Evolutionary conservation across 2,113 vertebrate species (phyloP), one percentile per base, ranked within the genome.

Genomic region (Entelurus aequoreus): DNA sequence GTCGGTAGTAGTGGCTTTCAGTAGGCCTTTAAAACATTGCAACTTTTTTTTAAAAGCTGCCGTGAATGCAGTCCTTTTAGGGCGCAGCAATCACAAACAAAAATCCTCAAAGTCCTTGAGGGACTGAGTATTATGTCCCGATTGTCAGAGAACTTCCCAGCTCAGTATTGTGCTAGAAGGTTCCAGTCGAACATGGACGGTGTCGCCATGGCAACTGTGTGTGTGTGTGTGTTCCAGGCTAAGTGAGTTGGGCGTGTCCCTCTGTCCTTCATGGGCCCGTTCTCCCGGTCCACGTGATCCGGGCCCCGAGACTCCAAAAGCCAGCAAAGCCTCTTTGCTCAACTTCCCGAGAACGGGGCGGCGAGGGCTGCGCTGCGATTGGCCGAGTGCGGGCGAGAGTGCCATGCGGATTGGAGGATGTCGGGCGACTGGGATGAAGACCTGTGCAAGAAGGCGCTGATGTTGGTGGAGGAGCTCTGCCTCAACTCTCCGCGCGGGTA

Each of bases 401-500:
- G 90, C 87, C 52, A 92, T 92, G 90, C 90, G 62, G 89, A 92
- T 92, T 88, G 90, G 90, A 90, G 84, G 90, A 96, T 95, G 94
- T 95, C 94, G 58, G 94, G 93, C 65, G 94, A 95, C 89, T 94
- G 93, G 66, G 94, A 96, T 84, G 94, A 96, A 86, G 93, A 94
- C 73, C 74, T 94, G 82, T 94, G 94, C 81, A 93, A 92, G 77
- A 92, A 90, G 85, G 93, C 92, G 11, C 86, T 94, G 82, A 83
- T 89, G 82, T 63, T 96, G 77, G 91, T 94, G 83, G 91, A 93
- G 13, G 93, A 95, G 75, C 90, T 96, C 71, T 96, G 94, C 79
- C 92, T 92, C n/a, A 84, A 88, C 79, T 88, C 85, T 1, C 78
- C 77, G 0, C 78, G 83, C 42, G 90, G 88, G 1, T 85, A 90